Evolutionary conservation across 2,113 vertebrate genomes (phyloP), one percentile per base, ranked within the genome.

Genomic region (Dicerorhinus sumatrensis): DNA sequence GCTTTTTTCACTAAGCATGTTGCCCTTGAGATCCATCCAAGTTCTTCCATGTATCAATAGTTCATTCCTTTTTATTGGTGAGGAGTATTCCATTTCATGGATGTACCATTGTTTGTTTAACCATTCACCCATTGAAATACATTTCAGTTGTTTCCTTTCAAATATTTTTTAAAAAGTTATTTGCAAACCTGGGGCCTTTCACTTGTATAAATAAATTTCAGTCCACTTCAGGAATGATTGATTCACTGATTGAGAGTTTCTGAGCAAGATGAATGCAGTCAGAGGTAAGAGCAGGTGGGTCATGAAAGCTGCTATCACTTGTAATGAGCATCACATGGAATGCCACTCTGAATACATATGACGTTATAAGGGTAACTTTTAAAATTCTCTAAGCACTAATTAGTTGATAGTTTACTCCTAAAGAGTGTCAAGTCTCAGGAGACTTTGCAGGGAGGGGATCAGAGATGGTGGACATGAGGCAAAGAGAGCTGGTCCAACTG

Each of bases 41-140:
- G 20, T 8, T 48, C 3, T 10, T 54, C 4, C 48, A 36, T 46
- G 31, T 62, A 54, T 54, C 62, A 39, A 29, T 25, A 62, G n/a
- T 46, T 93, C 39, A 89, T 92, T 77, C 21, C n/a, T 88, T 91
- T 83, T 85, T 39, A 56, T 54, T 60, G 46, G 7, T 81, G 46
- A 92, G 27, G 60, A 79, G 46, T 79, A 58, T 54, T 67, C 73
- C 25, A 51, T 33, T 48, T 11, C 5, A 79, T 33, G 58, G 23
- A 36, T 16, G 0, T 23, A 86, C 10, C 0, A 4, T 23, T 51
- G 14, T 67, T 81, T 60, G 31, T 23, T 60, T 70, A 75, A 70
- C 20, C 29, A 72, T 60, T 86, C 54, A 86, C 21, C 39, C 31
- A 56, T 1, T 36, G 60, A 94, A 92, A 89, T 29, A 12, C 48